Evolutionary conservation across 2,113 vertebrate species (phyloP).

Genomic region (Myrmophylax atrothorax): DNA sequence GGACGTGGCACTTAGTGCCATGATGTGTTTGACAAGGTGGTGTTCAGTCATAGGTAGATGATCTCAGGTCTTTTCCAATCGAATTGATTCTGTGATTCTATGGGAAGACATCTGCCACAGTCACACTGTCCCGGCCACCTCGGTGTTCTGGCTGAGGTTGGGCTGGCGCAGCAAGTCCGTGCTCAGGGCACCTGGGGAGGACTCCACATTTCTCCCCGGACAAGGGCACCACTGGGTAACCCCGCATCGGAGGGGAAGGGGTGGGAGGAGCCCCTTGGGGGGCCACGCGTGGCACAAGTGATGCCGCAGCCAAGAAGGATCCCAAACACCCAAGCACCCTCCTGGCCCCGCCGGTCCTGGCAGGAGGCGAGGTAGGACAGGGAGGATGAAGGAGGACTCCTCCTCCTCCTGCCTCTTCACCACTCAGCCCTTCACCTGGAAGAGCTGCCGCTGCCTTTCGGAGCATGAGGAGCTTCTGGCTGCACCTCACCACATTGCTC

Average conservation of each 20-base stretch:
- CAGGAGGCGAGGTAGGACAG: no score
- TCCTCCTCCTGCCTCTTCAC: background rate
- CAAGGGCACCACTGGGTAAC: background rate
- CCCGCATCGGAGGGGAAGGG: background rate
- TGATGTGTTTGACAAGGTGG: background rate
- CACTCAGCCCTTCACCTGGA: background rate
- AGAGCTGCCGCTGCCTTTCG: background rate
- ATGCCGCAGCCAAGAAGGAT: rapidly evolving
- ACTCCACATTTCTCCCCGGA: no score
- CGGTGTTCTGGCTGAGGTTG: rapidly evolving
- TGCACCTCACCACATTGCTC: slow-evolving; percentile 18
- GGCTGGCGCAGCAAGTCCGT: background rate
- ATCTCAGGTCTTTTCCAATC: background rate
- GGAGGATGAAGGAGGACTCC: no score
- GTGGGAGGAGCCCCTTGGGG: no score
- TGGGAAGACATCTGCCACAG: background rate
- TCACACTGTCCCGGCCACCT: background rate
- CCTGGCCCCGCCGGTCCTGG: no score
- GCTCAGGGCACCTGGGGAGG: rapidly evolving
- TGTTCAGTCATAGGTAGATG: background rate
- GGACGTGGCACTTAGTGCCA: background rate
- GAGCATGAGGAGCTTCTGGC: slow-evolving; percentile 64
- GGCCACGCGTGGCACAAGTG: background rate
- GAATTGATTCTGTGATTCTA: background rate
- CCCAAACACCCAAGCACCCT: background rate